Evolutionary conservation across 2,888 invertebrate species (phyloP), one percentile per base, ranked within the genome.

Genomic region (Barypeithes pellucidus): DNA sequence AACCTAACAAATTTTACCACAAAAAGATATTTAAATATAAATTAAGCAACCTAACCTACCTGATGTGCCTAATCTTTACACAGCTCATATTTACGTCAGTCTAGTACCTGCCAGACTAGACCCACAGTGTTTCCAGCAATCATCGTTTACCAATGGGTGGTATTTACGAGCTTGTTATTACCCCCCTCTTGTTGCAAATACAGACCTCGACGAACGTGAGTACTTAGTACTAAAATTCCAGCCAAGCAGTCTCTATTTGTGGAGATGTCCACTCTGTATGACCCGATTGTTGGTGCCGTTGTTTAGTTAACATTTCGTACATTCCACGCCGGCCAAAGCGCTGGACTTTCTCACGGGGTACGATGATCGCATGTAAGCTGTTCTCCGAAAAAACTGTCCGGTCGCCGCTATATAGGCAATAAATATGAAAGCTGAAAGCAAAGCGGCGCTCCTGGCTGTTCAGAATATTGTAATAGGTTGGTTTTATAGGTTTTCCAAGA

Each of bases 261-360:
- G 29, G 29, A 54, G 16, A 29, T 18, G 16, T 57, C 16, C 60
- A 50, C 57, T 50, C 62, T 50, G 69, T 70, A 70, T 70, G 70
- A 63, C 63, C 71, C 71, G 71, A 65, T 71, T 65, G 71, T 71
- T 54, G 54, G 59, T 67, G 72, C 67, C 72, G 72, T 61, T 72
- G 67, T 72, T 68, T 62, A 61, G 72, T 72, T 73, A 73, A 74
- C 74, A 74, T 74, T 74, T 74, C 67, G 74, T 74, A 50, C 74
- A 74, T 74, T 74, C 74, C 69, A 65, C 41, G 41, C 66, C 72
- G 72, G 72, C 62, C 72, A 67, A 50, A 67, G 67, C 61, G 70
- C 70, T 67, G 74, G 63, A 70, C 70, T 74, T 74, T 74, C 74
- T 74, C 74, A 74, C 74, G 74, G 66, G 74, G 74, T 69, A 74